Percentiles rank a stretch among this genome's conserved stretches.
These are phyloP conservation scores for Rosalia funebris DNA, from an alignment of 2,888 invertebrate species.

Conservation along the genomic window DNA sequence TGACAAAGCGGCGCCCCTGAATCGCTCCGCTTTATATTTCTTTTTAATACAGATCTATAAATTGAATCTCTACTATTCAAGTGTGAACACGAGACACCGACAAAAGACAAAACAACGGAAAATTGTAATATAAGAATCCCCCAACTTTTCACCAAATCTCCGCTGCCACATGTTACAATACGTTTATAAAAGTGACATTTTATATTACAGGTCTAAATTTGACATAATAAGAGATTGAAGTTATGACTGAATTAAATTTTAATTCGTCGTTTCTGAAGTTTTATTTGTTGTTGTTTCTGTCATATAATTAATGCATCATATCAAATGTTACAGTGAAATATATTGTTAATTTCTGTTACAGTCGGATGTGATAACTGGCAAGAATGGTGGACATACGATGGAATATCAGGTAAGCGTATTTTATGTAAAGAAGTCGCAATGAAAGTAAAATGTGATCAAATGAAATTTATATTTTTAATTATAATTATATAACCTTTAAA, in stretches of 20 bases:
- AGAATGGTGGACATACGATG: constrained; percentile 90
- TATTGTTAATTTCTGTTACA: constrained; percentile 65
- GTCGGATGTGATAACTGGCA: constrained; percentile 84
- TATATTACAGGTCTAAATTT: constrained; percentile 38
- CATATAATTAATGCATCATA: no score
- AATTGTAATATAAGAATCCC: constrained; percentile 46
- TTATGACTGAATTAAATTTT: no score
- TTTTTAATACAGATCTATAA: constrained; percentile 47
- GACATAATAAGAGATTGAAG: constrained; percentile 28
- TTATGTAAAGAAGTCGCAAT: no score
- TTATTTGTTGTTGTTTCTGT: no score
- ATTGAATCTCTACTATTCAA: constrained; percentile 50
- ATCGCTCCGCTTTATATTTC: constrained; percentile 36
- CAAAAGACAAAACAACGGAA: constrained; percentile 47
- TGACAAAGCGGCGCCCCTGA: constrained; percentile 12
- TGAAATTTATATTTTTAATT: no score
- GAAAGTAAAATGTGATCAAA: no score
- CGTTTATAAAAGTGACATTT: constrained; percentile 40
- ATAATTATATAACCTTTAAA: no score
- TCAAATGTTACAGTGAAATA: no score
- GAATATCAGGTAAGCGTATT: constrained; percentile 76
- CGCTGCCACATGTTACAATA: constrained; percentile 40
- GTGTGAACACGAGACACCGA: constrained; percentile 39
- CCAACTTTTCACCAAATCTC: constrained; percentile 29
- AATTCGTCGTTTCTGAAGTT: no score